Evolutionary conservation across 2,888 invertebrate species (phyloP).

Genomic region (Troides aeacus): DNA sequence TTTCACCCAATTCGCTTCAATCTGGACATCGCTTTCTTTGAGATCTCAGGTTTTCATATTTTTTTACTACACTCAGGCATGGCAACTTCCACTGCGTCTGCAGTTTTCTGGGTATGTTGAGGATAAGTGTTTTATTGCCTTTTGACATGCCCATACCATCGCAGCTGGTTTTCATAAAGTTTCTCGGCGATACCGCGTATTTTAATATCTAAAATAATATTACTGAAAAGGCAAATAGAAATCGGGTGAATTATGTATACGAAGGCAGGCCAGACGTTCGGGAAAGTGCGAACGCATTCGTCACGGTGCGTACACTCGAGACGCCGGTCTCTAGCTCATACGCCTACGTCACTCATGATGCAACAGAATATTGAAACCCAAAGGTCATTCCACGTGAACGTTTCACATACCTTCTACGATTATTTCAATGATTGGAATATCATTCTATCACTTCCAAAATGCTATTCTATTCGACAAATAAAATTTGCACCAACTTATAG

Average conservation of each 20-base stretch:
- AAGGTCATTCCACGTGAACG: not conserved
- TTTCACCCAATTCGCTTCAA: too few species aligned
- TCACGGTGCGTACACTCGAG: conserved; percentile 57
- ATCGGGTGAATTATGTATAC: conserved; percentile 34
- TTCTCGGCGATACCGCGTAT: too few species aligned
- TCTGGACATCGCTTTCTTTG: too few species aligned
- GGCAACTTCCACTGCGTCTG: too few species aligned
- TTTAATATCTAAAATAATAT: conserved; percentile 14
- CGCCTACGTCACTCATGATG: conserved; percentile 62
- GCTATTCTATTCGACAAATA: not conserved
- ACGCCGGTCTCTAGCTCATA: conserved; percentile 59
- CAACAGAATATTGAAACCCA: conserved; percentile 39
- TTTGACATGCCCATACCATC: too few species aligned
- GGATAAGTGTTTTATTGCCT: too few species aligned
- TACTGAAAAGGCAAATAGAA: conserved; percentile 39
- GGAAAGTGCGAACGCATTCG: conserved; percentile 63
- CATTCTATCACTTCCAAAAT: not conserved
- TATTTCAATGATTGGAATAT: not conserved
- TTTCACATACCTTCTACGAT: not conserved
- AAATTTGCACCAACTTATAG: not conserved
- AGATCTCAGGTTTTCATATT: too few species aligned
- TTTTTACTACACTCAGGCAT: too few species aligned
- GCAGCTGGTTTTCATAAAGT: too few species aligned
- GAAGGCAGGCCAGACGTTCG: conserved; percentile 50
- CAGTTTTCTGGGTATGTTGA: too few species aligned